Conservation (phyloP, 2,888 invertebrate species). For the Oscheius onirici region DNA sequence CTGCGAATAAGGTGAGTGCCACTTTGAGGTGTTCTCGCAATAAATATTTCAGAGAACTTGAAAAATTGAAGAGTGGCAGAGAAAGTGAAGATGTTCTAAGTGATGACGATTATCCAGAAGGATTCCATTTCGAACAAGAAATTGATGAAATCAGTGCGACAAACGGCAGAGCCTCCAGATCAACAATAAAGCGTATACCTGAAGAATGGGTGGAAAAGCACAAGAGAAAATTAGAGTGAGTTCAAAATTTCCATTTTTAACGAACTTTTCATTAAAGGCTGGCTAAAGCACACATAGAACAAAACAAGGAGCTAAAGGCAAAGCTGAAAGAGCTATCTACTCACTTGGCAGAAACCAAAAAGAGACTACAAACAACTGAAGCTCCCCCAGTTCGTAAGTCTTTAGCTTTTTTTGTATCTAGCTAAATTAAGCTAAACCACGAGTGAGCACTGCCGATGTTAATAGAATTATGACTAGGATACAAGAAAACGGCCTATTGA, state of each 20-base stretch:
- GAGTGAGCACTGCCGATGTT: conserved; percentile 23
- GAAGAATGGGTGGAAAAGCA: conserved; percentile 23
- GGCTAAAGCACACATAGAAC: conserved; percentile 46
- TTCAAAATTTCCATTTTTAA: not conserved
- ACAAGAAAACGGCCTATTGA: conserved; percentile 15
- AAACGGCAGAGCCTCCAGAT: conserved; percentile 9
- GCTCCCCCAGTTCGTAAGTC: not conserved
- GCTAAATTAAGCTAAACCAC: not conserved
- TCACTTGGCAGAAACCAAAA: conserved; percentile 4
- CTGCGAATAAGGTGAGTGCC: conserved; percentile 39
- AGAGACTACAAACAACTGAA: not conserved
- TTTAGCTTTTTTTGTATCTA: not conserved
- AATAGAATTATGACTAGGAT: conserved; percentile 24
- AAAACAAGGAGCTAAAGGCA: conserved; percentile 41
- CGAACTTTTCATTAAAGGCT: conserved; percentile 35
- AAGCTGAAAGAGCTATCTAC: conserved; percentile 36
- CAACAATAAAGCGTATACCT: not conserved
- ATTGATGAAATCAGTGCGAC: not conserved
- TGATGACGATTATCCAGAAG: conserved; percentile 16
- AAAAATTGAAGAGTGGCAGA: not conserved
- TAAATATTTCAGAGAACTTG: conserved; percentile 6
- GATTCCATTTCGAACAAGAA: not conserved
- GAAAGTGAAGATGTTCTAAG: conserved; percentile 1
- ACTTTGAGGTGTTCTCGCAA: not conserved
- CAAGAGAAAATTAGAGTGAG: conserved; percentile 18